A percentile compares a stretch with the other conserved stretches of the same genome.
These are phyloP conservation scores for Noctilio leporinus DNA, from an alignment of 2,113 vertebrate genomes.

Conservation along the genomic window DNA sequence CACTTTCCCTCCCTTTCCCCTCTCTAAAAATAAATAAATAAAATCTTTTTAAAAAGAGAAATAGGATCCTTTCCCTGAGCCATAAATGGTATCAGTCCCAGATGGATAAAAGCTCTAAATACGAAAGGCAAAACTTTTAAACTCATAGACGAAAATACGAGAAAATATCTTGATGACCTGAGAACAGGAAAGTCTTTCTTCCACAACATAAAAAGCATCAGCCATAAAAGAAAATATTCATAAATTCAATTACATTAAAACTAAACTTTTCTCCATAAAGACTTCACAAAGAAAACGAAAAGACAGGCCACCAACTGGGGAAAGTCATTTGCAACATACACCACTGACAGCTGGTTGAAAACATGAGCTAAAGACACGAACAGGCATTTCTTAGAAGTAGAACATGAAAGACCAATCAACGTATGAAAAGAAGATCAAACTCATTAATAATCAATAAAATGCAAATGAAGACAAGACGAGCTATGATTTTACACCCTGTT, in stretches of 20 bases:
- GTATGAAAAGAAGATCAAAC: background rate
- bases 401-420: background rate
- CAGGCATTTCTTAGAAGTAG: background rate
- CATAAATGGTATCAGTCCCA: background rate
- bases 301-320: background rate
- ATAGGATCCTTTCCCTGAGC: background rate
- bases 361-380: background rate
- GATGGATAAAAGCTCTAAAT: background rate
- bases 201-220: background rate
- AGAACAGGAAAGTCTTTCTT: background rate
- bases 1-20: no score
- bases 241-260: slow-evolving; percentile 24
- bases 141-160: background rate
- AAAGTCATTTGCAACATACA: background rate
- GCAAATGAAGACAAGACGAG: background rate
- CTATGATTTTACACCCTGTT: background rate
- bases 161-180: background rate
- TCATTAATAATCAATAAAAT: background rate
- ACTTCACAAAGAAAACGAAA: background rate
- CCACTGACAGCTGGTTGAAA: background rate
- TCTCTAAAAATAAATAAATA: no score
- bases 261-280: background rate
- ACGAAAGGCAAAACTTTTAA: slow-evolving; percentile 21
- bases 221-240: background rate
- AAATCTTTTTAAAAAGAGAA: no score